Evolutionary conservation across 2,113 vertebrate species (phyloP), one percentile per base, ranked within the genome.

Genomic region (Equus quagga): DNA sequence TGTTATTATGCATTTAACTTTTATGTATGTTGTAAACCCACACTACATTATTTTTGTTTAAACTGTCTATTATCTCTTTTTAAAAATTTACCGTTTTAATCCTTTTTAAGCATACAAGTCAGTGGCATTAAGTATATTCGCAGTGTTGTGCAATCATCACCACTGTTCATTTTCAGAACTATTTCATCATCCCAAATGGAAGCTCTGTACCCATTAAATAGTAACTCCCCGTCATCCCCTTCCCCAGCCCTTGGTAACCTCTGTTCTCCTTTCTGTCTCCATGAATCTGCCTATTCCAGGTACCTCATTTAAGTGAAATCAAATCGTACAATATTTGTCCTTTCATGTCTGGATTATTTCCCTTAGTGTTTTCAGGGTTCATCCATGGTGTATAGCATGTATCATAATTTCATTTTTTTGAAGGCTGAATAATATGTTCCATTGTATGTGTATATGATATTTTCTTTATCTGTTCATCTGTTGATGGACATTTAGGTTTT

Each of bases 371-470:
- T 85, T 96, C 46, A 78, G 78, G 46, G 23, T 81, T 93, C 12
- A 95, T 56, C 18, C 8, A 64, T 49, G 14, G 64, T 95, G 69
- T 84, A 46, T 84, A 46, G 31, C 5, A 36, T 80, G 23, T 79
- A 44, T 89, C 33, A 58, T 67, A 87, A 93, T 72, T 90, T 90
- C 36, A 81, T 89, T 92, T n/a, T 56, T 92, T 94, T 88, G 79
- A 94, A 95, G 65, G 26, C 67, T 86, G 60, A 70, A 60, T 86
- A 56, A 72, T 92, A 72, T 92, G 72, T 17, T 60, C 21, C 8
- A 8, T 81, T 75, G 1, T 83, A 21, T 60, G 24, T 90, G 4
- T 88, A 23, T 54, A n/a, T 28, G 7, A 56, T 15, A 46, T 87
- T 96, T 90, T 83, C 2, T 90, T 85, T 79, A 89, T 65, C 56